phyloP scores from a whole-genome alignment of 2,797 vertebrate species.

The Prunella strophiata region DNA sequence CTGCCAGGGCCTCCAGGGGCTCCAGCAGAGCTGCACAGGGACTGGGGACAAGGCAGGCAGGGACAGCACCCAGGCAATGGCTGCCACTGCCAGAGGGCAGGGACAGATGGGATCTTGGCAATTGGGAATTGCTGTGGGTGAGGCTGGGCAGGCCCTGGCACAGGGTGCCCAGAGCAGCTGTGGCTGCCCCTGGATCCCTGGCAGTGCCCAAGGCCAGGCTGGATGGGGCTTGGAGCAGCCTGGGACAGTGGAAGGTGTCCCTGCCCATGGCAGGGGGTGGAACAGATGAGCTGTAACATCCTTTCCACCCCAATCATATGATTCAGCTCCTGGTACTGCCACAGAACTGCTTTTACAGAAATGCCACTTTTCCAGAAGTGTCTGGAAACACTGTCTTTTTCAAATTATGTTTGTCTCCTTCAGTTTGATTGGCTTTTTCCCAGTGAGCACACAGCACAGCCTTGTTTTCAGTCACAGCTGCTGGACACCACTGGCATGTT shows the following conservation, averaged over 20 bases:
- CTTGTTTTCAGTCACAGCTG: background rate
- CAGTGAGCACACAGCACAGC: background rate
- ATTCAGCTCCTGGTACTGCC: background rate
- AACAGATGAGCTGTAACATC: accelerated
- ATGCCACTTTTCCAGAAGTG: background rate
- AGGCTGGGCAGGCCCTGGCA: background rate
- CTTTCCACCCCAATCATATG: background rate
- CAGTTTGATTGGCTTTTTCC: background rate
- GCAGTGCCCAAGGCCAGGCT: accelerated
- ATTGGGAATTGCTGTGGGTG: background rate
- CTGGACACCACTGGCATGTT: background rate
- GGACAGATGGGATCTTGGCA: accelerated
- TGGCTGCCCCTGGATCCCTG: background rate
- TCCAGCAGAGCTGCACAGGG: background rate
- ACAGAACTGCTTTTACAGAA: background rate
- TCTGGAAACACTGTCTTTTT: background rate
- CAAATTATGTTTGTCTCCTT: background rate
- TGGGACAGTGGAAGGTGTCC: accelerated
- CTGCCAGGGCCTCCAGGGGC: accelerated
- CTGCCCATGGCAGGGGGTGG: accelerated
- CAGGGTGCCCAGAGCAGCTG: background rate
- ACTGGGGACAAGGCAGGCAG: background rate
- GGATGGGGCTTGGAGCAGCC: accelerated
- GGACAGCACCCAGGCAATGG: background rate
- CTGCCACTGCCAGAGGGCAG: background rate